A percentile compares a stretch with the other conserved stretches of the same genome.
These are phyloP conservation scores for Ips nitidus DNA, from an alignment of 1,140 invertebrate genomes.

Conservation along the genomic window DNA sequence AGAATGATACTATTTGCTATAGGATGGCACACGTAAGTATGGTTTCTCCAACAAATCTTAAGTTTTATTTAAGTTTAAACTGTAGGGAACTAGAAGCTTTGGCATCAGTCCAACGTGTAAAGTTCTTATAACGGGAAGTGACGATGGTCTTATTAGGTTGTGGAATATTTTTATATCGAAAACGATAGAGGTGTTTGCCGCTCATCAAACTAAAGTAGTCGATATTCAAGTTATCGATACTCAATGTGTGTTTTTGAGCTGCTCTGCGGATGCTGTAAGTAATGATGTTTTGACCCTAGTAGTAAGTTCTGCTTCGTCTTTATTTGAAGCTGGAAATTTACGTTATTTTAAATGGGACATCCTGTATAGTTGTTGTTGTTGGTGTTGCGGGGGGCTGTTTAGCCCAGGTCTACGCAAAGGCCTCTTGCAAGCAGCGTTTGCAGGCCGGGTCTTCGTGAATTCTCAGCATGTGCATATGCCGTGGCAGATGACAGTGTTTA, in stretches of 20 bases:
- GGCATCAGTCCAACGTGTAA: slow-evolving; percentile 50
- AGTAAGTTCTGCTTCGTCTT: no score
- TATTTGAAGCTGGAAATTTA: no score
- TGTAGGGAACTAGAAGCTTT: slow-evolving; percentile 58
- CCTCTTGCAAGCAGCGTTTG: no score
- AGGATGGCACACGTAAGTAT: slow-evolving; percentile 53
- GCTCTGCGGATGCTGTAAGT: slow-evolving; percentile 56
- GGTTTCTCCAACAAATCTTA: no score
- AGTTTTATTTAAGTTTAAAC: not conserved
- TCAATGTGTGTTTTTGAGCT: slow-evolving; percentile 52
- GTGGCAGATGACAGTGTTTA: no score
- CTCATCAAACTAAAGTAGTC: slow-evolving; percentile 49
- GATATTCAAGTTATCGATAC: slow-evolving; percentile 54
- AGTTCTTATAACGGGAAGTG: slow-evolving; percentile 56
- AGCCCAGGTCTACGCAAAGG: no score
- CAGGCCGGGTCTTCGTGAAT: no score
- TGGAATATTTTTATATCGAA: slow-evolving; percentile 55
- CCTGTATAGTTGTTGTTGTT: no score
- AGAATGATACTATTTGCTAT: slow-evolving; percentile 55
- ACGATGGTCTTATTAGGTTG: slow-evolving; percentile 53
- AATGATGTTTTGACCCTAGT: not conserved
- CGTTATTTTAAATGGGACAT: no score
- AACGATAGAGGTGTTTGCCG: slow-evolving; percentile 45
- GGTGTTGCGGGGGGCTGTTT: no score
- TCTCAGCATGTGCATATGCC: no score